Evolutionary conservation across 1,140 invertebrate genomes (phyloP), one percentile per base, ranked within the genome.

Genomic region (Notospermus geniculatus): DNA sequence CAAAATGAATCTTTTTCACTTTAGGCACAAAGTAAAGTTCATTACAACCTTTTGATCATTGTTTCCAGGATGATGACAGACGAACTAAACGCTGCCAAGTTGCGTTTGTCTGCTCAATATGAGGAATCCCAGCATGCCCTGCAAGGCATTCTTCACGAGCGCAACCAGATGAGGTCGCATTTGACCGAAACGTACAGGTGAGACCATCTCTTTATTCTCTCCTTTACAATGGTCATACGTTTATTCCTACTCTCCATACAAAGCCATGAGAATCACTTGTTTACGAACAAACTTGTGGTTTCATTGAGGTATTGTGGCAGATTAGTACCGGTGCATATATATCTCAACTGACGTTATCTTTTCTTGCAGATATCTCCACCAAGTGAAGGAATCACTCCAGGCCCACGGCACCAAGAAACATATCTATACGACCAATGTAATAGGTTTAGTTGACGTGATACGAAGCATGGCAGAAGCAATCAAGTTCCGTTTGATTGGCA

Each of bases 71-170:
- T 95, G 56, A 91, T 94, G 88, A 88, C 92, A 9, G 92, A 95
- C 80, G 91, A 95, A 82, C 78, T 95, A 63, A 91, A 91, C 1
- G 84, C 86, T 59, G 92, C 90, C 86, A 93, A 93, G 79, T 89
- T 89, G 58, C 85, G 87, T 64, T 81, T 92, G 17, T 87, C 85
- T n/a, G 86, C 88, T 65, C 87, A 89, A 76, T 88, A 88, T 54
- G 86, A 87, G 52, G 89, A 91, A 71, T 82, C 91, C 25, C 88
- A 90, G 74, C 87, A 90, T 74, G 84, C 87, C 28, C 84, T 91
- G 39, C 89, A 88, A 75, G 84, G 87, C 64, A 71, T 93, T 53
- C 77, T 93, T 27, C 88, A 90, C 73, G 90, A 92, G 72, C 84
- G 87, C 23, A 86, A 85, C 67, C 84, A 87, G 79, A 80, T 89